These are phyloP conservation scores for Peribatodes rhomboidaria DNA, from an alignment of 2,888 invertebrate genomes.

Conservation along the genomic window DNA sequence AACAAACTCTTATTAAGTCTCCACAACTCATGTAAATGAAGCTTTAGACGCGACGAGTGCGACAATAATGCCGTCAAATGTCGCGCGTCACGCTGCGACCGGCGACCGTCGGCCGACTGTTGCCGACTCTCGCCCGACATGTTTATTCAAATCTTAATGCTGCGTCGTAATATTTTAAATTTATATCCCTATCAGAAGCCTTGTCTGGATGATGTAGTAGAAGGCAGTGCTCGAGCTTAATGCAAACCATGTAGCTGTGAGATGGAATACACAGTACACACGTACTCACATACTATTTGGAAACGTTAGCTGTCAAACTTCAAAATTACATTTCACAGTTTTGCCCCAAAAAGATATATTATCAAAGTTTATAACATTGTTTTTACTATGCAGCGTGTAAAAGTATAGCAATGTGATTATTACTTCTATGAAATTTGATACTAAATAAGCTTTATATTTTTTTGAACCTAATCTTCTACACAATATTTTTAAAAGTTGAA, in stretches of 20 bases:
- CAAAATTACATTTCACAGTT: too few relatives aligned
- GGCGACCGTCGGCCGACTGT: conserved; percentile 10
- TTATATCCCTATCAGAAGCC: conserved; percentile 58
- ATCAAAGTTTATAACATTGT: too few relatives aligned
- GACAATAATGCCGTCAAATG: conserved; percentile 60
- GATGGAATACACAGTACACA: background rate
- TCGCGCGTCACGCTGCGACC: conserved; percentile 60
- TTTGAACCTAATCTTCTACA: too few relatives aligned
- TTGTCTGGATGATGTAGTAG: conserved; percentile 7
- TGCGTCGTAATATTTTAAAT: conserved; percentile 76
- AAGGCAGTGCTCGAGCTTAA: conserved; percentile 11
- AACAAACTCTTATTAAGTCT: conserved; percentile 20
- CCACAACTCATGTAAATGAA: conserved; percentile 55
- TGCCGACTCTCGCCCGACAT: conserved; percentile 61
- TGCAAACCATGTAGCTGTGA: background rate
- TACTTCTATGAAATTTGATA: too few relatives aligned
- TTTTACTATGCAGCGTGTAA: too few relatives aligned
- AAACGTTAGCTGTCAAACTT: background rate
- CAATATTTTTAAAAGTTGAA: too few relatives aligned
- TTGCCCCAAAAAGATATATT: too few relatives aligned
- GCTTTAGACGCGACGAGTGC: conserved; percentile 53
- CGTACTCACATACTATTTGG: background rate
- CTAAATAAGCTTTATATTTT: too few relatives aligned
- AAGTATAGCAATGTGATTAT: too few relatives aligned
- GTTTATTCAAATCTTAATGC: conserved; percentile 82